phyloP scores from a whole-genome alignment of 2,797 vertebrate species.

The Sebastolobus altivelis region DNA sequence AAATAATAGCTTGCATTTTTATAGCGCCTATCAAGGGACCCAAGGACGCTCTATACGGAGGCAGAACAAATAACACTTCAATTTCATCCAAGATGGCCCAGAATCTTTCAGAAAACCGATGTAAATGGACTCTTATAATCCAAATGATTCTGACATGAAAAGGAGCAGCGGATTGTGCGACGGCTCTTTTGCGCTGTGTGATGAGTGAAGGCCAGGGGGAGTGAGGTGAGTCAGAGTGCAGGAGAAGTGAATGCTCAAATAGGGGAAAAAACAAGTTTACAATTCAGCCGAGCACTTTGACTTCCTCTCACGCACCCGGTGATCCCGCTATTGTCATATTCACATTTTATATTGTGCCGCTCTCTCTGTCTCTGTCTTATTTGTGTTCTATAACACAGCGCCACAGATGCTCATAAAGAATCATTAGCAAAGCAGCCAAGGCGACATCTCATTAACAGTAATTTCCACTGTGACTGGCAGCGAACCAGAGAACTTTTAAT shows the following conservation, averaged over 20 bases:
- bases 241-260: conserved; percentile 48
- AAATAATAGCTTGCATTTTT: neutral
- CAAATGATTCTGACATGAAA: conserved; percentile 1
- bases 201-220: neutral
- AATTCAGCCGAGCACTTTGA: conserved; percentile 24
- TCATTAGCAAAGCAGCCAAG: conserved; percentile 49
- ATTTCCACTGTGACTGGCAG: conserved; percentile 59
- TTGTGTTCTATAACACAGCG: neutral
- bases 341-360: neutral
- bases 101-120: neutral
- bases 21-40: neutral
- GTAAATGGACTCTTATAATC: neutral
- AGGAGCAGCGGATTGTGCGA: neutral
- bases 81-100: neutral
- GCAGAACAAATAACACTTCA: neutral
- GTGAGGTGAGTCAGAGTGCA: conserved; percentile 18
- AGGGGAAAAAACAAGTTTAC: conserved; percentile 30
- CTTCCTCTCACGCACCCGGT: conserved; percentile 25
- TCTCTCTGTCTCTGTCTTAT: neutral
- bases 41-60: neutral
- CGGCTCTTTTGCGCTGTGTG: neutral
- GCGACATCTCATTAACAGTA: conserved; percentile 50
- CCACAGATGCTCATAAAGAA: conserved; percentile 40
- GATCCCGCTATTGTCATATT: neutral
- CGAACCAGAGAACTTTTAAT: conserved; percentile 33